Base-by-base conservation (phyloP, 2,888 invertebrate genomes). In the Andrena chrysosceles region DNA sequence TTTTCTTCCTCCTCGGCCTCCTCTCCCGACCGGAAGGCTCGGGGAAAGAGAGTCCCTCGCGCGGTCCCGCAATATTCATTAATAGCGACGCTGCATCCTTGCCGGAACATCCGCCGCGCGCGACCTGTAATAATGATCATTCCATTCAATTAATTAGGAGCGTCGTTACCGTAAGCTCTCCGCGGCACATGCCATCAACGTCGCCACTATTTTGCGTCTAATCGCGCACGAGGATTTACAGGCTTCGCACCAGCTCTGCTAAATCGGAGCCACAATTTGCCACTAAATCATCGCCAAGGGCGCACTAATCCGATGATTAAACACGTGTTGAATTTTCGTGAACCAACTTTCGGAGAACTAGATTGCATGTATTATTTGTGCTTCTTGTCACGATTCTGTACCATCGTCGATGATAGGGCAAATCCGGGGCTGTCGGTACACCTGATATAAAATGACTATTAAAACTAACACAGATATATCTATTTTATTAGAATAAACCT, bases 61-160 rank as follows among this genome's bases (percentile, higher is more conserved):
- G 23, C 35, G 59, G 49, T 52, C 62, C 10, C 31, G 33, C 63
- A 35, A 42, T 70, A 62, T 70, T 70, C 75, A 70, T 75, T 70
- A 75, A 70, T 20, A 63, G 29, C 29, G 8, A 4, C 10, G 20
- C 62, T 20, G 62, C 67, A 29, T 67, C 73, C 29, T 56, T 29
- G 29, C 52, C 8, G 52, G n/a, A 54, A 56, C 29, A 66, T 62
- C 29, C 56, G 8, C 52, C n/a, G 26, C 33, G 64, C 52, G 52
- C 33, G 20, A 10, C 71, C 49, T 4, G 35, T 23, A 63, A 72
- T 64, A 63, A 52, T 33, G 26, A 52, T 64, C n/a, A 35, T 72
- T 64, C 35, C 52, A 8, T 72, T 72, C 64, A 35, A 72, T 72
- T 72, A 72, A 72, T 64, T 35, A 33, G 6, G 8, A 10, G 20